A percentile compares a stretch with the other conserved stretches of the same genome.
Conservation (phyloP, 1,140 invertebrate species). For the Planococcus citri region DNA sequence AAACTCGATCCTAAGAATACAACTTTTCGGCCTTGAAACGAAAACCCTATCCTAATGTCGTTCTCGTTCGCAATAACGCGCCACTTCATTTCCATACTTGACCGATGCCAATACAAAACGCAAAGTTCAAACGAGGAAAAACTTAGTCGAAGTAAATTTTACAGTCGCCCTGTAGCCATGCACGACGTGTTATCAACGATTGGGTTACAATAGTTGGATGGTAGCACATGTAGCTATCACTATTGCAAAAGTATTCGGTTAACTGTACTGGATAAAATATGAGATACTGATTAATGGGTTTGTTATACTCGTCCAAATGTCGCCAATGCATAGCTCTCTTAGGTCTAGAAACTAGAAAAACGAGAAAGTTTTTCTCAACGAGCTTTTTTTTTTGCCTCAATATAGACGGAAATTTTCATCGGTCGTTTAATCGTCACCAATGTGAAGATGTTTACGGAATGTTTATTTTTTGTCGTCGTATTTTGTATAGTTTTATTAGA, state of each 20-base stretch:
- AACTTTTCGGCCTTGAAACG: no score
- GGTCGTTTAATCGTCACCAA: no score
- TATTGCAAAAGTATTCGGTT: conserved; percentile 6
- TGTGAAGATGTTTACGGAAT: no score
- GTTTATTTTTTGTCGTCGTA: no score
- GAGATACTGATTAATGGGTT: conserved; percentile 19
- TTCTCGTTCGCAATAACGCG: no score
- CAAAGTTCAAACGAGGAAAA: no score
- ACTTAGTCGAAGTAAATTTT: no score
- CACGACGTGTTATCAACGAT: conserved; percentile 1
- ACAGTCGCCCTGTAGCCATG: not conserved
- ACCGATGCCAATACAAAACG: no score
- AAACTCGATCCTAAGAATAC: no score
- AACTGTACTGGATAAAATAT: conserved; percentile 17
- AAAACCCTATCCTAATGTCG: no score
- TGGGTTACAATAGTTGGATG: not conserved
- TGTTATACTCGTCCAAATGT: conserved; percentile 14
- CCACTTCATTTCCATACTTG: no score
- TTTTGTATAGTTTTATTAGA: no score
- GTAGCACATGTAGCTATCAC: conserved; percentile 6
- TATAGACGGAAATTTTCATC: not conserved
- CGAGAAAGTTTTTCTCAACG: not conserved
- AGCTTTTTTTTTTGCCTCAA: not conserved
- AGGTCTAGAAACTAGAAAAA: not conserved
- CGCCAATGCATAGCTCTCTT: not conserved